Base-by-base conservation (phyloP, 2,888 invertebrate species). In the Agrypnus murinus region DNA sequence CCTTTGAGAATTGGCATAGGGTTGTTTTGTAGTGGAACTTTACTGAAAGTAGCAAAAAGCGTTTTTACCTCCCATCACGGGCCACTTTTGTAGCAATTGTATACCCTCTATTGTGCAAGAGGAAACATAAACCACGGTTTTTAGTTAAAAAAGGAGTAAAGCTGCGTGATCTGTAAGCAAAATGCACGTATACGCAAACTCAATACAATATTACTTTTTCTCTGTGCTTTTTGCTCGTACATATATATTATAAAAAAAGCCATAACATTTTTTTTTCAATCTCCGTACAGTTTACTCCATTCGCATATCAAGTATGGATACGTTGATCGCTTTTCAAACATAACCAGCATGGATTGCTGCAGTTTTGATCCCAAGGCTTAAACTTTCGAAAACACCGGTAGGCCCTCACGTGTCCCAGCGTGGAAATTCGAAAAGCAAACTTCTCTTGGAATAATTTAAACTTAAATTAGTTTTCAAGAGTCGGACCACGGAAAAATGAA, bases 111-210 rank as follows among this genome's bases (percentile, higher is more conserved):
- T 50, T 50, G 50, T 50, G 31, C 57, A 19, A 25, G 31, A 34
- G 34, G 53, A 53, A 67, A 53, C 53, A 60, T 67, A 62, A 53
- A 67, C 45, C 60, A 50, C 59, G 53, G 19, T 62, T 66, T 67
- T 53, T 57, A 45, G 25, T 34, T 40, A 60, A 62, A 60, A 60
- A 43, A 48, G 46, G 43, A 43, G 15, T 32, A 40, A 46, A 65
- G 40, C 53, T 60, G 67, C 67, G 67, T 67, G 67, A 60, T 53
- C 55, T 67, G 67, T 59, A 62, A 67, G 45, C 60, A 55, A 36
- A 67, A 62, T 60, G n/a, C n/a, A n/a, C n/a, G n/a, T 12, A 4
- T 25, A 10, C n/a, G 3, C 32, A 8, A 32, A 25, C 31, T 31
- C 31, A 5, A 10, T 14, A 17, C 31, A 5, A 10, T 14, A 17